phyloP scores from a whole-genome alignment of 2,888 invertebrate species.

The Ophion obscuratus region DNA sequence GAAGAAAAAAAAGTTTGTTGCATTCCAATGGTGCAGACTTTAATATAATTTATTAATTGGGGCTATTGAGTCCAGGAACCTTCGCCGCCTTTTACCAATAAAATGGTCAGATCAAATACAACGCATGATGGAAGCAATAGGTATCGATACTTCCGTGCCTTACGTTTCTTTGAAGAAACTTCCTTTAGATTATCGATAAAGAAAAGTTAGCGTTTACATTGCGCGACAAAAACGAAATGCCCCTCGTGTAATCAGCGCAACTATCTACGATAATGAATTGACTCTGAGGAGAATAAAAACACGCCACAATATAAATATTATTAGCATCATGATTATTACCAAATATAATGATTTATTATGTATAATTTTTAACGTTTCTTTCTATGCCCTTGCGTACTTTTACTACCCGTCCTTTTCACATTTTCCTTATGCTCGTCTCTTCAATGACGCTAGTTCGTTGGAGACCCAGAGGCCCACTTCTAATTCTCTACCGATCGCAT shows the following conservation, averaged over 20 bases:
- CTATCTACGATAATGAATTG: background rate
- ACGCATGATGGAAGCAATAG: background rate
- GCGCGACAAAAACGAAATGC: background rate
- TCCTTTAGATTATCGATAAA: background rate
- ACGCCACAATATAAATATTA: background rate
- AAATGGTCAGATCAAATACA: background rate
- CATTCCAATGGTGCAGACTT: too few species aligned
- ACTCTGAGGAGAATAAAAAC: background rate
- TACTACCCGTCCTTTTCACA: too few species aligned
- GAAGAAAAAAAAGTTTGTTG: too few species aligned
- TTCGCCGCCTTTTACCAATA: background rate
- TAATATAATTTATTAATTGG: background rate
- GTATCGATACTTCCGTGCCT: background rate
- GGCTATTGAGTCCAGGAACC: background rate
- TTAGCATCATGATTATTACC: background rate
- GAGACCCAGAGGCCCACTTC: too few species aligned
- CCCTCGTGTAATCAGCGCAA: background rate
- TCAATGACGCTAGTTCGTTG: too few species aligned
- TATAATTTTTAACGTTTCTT: too few species aligned
- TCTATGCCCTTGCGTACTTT: too few species aligned
- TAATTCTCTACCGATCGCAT: too few species aligned
- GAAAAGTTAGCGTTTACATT: background rate
- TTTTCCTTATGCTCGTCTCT: too few species aligned
- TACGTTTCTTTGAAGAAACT: background rate
- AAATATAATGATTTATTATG: too few species aligned